phyloP scores from a whole-genome alignment of 2,797 vertebrate species.

The Amblyopsis hoosieri region DNA sequence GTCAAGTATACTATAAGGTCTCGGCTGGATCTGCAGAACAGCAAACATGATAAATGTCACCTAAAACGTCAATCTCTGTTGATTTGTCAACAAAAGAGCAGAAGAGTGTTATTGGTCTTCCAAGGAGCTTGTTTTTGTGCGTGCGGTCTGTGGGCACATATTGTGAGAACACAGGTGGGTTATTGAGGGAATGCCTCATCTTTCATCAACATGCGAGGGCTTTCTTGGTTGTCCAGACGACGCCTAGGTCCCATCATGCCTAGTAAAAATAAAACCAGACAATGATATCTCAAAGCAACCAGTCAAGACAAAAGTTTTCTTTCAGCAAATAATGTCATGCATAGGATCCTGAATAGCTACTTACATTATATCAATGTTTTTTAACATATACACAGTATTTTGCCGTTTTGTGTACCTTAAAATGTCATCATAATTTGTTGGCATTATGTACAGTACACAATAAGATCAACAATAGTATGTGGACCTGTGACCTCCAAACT shows the following conservation, averaged over 20 bases:
- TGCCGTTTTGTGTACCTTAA: neutral
- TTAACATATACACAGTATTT: neutral
- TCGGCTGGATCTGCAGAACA: conserved; percentile 59
- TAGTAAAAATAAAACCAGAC: conserved; percentile 33
- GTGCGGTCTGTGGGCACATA: conserved; percentile 19
- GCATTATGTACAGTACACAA: neutral
- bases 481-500: too few relatives aligned
- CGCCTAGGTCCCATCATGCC: conserved; percentile 78
- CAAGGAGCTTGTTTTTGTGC: conserved; percentile 7
- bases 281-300: neutral
- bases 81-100: conserved; percentile 51
- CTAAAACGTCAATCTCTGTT: conserved; percentile 49
- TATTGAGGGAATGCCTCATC: conserved; percentile 77
- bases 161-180: conserved; percentile 45
- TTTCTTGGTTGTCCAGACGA: conserved; percentile 77
- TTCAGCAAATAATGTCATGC: too few relatives aligned
- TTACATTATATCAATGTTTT: too few relatives aligned
- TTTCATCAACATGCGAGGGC: conserved; percentile 78
- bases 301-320: neutral
- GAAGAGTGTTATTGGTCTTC: conserved; percentile 53
- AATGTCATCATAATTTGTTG: neutral
- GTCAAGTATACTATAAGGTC: conserved; percentile 72
- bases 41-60: conserved; percentile 56
- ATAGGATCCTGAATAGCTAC: too few relatives aligned
- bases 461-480: too few relatives aligned